A percentile compares a stretch with the other conserved stretches of the same genome.
These are phyloP conservation scores for Desmophyllum pertusum DNA, from an alignment of 92 coral and sea anemone genomes.

Conservation along the genomic window DNA sequence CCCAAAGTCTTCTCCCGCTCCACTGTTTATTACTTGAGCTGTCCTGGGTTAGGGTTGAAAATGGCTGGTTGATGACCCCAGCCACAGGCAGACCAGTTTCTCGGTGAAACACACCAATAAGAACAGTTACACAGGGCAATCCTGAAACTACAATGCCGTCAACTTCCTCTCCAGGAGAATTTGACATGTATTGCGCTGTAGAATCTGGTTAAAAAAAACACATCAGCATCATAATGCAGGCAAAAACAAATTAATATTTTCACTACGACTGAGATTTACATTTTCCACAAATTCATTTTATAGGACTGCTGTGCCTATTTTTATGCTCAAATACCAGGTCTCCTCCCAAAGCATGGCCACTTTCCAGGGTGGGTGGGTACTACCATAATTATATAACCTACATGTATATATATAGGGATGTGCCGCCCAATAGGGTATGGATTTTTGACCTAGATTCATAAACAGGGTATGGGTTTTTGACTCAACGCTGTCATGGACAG, in stretches of 20 bases:
- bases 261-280: neutral
- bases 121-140: constrained; percentile 72
- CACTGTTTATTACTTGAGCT: constrained; percentile 31
- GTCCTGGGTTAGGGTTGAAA: constrained; percentile 31
- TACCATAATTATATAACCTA: no score
- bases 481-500: no score
- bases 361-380: no score
- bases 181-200: constrained; percentile 68
- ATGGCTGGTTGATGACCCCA: constrained; percentile 81
- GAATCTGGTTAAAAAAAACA: constrained; percentile 54
- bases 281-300: neutral
- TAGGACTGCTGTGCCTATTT: no score
- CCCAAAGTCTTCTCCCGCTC: constrained; percentile 69
- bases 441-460: no score
- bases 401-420: no score
- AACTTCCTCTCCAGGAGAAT: constrained; percentile 38
- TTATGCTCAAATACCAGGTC: no score
- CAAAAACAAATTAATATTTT: neutral
- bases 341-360: no score
- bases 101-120: constrained; percentile 74
- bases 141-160: constrained; percentile 57
- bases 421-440: no score
- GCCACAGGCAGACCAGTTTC: constrained; percentile 67
- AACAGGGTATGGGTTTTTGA: no score
- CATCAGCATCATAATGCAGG: neutral